Percentiles rank a stretch among this genome's conserved stretches.
Conservation (phyloP, 1,140 invertebrate genomes). For the Copidosoma floridanum region DNA sequence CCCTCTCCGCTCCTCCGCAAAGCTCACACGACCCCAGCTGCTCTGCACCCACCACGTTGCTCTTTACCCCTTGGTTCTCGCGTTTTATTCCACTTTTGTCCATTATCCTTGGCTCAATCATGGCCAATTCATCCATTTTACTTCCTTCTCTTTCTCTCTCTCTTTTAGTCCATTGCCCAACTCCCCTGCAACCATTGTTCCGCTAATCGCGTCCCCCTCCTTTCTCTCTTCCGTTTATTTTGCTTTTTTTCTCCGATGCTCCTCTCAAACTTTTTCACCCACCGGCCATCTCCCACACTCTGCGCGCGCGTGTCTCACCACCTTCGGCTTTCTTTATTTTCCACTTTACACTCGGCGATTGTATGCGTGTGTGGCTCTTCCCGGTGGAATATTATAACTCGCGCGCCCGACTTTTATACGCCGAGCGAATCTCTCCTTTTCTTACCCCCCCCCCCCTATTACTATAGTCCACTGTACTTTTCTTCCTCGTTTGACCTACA, state of each 20-base stretch:
- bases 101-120: too few relatives aligned
- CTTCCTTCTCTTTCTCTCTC: background rate
- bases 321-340: conserved; percentile 14
- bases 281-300: background rate
- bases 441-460: background rate
- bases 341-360: conserved; percentile 6
- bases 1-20: background rate
- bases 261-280: background rate
- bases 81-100: too few relatives aligned
- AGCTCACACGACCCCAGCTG: too few relatives aligned
- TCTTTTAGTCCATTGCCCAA: too few relatives aligned
- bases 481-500: background rate
- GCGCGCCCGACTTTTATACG: conserved; percentile 3
- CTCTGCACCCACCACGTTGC: too few relatives aligned
- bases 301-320: too few relatives aligned
- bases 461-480: background rate
- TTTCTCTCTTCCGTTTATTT: background rate
- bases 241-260: background rate
- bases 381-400: background rate
- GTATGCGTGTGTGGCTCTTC: too few relatives aligned
- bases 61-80: too few relatives aligned
- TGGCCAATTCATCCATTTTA: background rate
- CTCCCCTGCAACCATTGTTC: too few relatives aligned
- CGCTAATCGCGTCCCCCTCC: too few relatives aligned
- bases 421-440: background rate